Conservation (phyloP, 2,797 vertebrate species). For the Poeciliopsis presidionis region DNA sequence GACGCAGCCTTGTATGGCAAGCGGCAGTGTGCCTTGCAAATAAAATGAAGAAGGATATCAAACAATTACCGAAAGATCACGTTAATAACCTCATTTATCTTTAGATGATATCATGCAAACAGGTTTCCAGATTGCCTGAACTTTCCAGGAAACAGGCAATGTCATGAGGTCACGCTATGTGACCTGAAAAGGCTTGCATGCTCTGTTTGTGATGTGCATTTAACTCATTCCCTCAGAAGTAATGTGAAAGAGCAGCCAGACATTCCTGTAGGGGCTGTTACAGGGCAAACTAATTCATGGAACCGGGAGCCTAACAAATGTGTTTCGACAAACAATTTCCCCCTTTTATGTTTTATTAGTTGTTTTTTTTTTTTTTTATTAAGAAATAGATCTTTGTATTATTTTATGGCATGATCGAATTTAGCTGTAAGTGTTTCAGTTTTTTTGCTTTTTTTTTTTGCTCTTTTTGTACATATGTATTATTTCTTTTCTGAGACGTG, state of each 20-base stretch:
- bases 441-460: background rate
- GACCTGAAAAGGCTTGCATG: constrained; percentile 43
- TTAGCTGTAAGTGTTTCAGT: constrained; percentile 3
- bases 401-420: constrained; percentile 13
- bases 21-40: background rate
- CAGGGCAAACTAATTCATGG: constrained; percentile 39
- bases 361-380: background rate
- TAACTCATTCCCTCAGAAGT: constrained; percentile 61
- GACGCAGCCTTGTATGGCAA: background rate
- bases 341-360: constrained; percentile 15
- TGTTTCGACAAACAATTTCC: constrained; percentile 45
- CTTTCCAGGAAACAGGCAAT: constrained; percentile 3
- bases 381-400: background rate
- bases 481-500: constrained; percentile 1
- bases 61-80: background rate
- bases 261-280: constrained; percentile 58
- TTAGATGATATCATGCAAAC: background rate
- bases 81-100: background rate
- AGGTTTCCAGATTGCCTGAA: constrained; percentile 5
- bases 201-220: constrained; percentile 58
- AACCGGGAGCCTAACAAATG: constrained; percentile 50
- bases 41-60: background rate
- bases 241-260: constrained; percentile 70
- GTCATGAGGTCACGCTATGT: constrained; percentile 38
- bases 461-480: background rate